Conservation (phyloP, 2,113 vertebrate genomes). For the Chauna torquata region DNA sequence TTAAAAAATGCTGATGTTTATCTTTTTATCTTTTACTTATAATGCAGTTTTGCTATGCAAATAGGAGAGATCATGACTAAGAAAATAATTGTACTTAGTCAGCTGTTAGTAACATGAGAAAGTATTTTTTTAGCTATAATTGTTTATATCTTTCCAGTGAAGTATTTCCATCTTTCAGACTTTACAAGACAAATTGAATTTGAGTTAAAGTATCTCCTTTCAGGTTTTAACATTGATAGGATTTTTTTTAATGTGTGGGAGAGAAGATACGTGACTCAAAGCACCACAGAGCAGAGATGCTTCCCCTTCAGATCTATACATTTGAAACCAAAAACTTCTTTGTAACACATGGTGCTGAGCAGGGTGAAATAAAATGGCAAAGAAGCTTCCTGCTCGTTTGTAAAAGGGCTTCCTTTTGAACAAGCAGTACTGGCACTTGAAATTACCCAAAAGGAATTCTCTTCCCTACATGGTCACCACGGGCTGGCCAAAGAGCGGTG, state of each 20-base stretch:
- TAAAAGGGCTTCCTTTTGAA: not conserved
- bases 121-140: slow-evolving; percentile 8
- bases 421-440: not conserved
- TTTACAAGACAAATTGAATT: not conserved
- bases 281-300: not conserved
- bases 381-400: not conserved
- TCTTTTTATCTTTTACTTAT: not conserved
- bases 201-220: not conserved
- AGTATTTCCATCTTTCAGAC: not conserved
- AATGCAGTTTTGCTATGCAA: not conserved
- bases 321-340: not conserved
- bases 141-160: not conserved
- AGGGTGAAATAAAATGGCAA: not conserved
- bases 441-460: not conserved
- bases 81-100: slow-evolving; percentile 26
- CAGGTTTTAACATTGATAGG: not conserved
- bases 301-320: not conserved
- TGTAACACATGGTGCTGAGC: not conserved
- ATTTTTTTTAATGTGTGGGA: not conserved
- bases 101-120: slow-evolving; percentile 25
- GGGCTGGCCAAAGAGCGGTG: not conserved
- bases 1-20: slow-evolving; percentile 30
- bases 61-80: slow-evolving; percentile 21
- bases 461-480: not conserved
- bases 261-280: not conserved